phyloP scores from a whole-genome alignment of 1,140 invertebrate species.

The Stenopsyche tienmushanensis region DNA sequence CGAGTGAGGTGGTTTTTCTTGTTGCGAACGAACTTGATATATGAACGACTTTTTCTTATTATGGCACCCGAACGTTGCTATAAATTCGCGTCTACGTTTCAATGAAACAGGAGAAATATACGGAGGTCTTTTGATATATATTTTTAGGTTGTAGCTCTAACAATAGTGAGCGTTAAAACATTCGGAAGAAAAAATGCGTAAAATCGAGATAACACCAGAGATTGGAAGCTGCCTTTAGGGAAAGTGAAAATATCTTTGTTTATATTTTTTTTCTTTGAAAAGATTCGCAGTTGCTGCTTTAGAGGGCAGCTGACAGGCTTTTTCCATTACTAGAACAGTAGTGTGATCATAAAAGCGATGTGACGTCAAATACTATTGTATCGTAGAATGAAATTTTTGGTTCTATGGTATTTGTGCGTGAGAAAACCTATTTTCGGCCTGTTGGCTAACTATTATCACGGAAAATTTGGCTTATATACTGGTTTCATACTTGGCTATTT shows the following conservation, averaged over 20 bases:
- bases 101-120: too few species aligned
- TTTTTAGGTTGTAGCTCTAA: too few species aligned
- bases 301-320: constrained; percentile 15
- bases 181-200: not conserved
- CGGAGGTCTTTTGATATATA: too few species aligned
- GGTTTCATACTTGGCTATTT: too few species aligned
- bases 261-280: not conserved
- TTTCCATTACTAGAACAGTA: constrained; percentile 17
- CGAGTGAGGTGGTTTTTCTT: not conserved
- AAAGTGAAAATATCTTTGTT: not conserved
- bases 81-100: too few species aligned
- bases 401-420: too few species aligned
- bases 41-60: not conserved
- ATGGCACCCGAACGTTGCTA: not conserved
- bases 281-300: not conserved
- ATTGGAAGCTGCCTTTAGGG: not conserved
- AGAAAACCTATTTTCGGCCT: not conserved
- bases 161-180: too few species aligned
- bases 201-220: not conserved
- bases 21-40: not conserved
- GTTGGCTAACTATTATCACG: not conserved
- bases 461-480: not conserved
- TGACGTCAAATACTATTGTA: constrained; percentile 1
- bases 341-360: constrained; percentile 13
- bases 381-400: too few species aligned